A percentile compares a stretch with the other conserved stretches of the same genome.
Evolutionary conservation across 2,797 vertebrate species (phyloP).

Genomic region (Buphagus erythrorhynchus): DNA sequence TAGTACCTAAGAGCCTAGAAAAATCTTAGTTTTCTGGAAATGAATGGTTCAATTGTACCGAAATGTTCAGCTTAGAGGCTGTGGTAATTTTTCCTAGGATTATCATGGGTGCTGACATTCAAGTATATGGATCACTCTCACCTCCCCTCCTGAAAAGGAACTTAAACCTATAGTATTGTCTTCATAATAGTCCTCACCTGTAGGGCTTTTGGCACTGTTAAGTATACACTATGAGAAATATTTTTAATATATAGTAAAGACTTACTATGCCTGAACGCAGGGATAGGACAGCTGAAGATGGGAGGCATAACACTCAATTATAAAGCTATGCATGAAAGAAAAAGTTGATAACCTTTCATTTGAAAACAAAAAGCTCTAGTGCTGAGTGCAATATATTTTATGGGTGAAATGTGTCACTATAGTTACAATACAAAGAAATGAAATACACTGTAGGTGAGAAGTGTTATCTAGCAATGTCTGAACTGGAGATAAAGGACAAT

Average conservation of each 20-base stretch:
- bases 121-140: not conserved
- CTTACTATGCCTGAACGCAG: not conserved
- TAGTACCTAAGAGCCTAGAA: not conserved
- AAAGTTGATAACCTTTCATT: constrained; percentile 1
- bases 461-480: not conserved
- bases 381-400: not conserved
- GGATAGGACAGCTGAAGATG: not conserved
- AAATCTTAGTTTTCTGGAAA: not conserved
- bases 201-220: not conserved
- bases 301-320: not conserved
- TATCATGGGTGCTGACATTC: not conserved
- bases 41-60: not conserved
- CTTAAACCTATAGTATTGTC: not conserved
- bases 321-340: constrained; percentile 1
- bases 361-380: constrained; percentile 8
- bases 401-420: not conserved
- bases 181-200: not conserved
- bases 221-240: not conserved
- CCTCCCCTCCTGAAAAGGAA: not conserved
- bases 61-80: not conserved
- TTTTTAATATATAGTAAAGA: not conserved
- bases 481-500: not conserved
- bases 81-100: not conserved
- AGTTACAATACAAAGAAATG: not conserved
- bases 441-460: not conserved